Evolutionary conservation across 2,113 vertebrate species (phyloP).

Genomic region (Ophthalmolycus amberensis): DNA sequence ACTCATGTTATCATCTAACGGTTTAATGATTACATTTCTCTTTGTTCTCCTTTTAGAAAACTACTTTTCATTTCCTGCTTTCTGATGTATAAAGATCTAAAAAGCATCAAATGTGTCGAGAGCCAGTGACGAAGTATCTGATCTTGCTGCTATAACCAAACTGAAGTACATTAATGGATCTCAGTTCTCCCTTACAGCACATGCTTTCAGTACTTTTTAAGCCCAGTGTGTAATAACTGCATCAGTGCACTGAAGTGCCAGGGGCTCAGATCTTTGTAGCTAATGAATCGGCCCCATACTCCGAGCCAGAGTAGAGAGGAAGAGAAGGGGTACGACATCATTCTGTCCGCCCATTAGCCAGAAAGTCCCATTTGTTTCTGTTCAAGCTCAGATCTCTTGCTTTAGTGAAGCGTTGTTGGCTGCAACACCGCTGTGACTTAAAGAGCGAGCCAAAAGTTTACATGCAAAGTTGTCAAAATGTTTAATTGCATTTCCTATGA

Average conservation of each 20-base stretch:
- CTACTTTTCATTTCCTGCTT: background rate
- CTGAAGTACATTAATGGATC: background rate
- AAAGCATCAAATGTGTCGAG: background rate
- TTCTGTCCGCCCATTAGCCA: background rate
- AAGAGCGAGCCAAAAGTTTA: background rate
- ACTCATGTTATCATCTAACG: background rate
- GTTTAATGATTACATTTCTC: background rate
- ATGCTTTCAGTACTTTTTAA: conserved; percentile 16
- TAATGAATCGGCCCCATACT: conserved; percentile 27
- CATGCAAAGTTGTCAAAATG: conserved; percentile 2
- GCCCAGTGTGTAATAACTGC: conserved; percentile 19
- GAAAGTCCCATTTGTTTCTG: background rate
- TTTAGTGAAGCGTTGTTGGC: conserved; percentile 1
- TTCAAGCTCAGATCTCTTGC: conserved; percentile 8
- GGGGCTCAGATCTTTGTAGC: conserved; percentile 29
- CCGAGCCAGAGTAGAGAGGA: conserved; percentile 3
- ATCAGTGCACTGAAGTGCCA: conserved; percentile 26
- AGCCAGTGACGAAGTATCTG: background rate
- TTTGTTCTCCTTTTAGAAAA: background rate
- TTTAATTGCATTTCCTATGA: conserved; percentile 17
- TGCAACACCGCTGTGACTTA: background rate
- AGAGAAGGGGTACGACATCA: background rate
- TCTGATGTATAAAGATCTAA: background rate
- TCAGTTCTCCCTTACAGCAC: background rate
- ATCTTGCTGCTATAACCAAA: background rate